Evolutionary conservation across 1,140 invertebrate species (phyloP).

Genomic region (Anoplolepis gracilipes): DNA sequence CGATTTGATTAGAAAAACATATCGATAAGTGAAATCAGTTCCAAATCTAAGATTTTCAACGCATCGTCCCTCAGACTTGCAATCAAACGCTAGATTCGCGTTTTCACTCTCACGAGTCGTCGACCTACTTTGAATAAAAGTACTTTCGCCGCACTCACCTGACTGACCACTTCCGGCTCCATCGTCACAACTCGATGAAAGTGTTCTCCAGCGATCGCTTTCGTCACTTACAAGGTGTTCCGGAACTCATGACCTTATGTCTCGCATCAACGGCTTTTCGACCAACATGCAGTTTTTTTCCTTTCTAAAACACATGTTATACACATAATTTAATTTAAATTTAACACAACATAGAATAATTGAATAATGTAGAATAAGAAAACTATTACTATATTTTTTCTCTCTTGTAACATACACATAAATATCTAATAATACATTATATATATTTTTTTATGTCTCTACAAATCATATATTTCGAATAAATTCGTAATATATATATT

Average conservation of each 20-base stretch:
- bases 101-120: constrained; percentile 24
- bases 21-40: not conserved
- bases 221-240: not conserved
- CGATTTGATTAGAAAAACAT: not conserved
- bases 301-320: not conserved
- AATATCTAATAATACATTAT: not conserved
- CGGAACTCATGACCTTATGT: too few relatives aligned
- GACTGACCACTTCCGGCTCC: constrained; percentile 13
- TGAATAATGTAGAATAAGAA: too few relatives aligned
- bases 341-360: too few relatives aligned
- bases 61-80: not conserved
- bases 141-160: constrained; percentile 64
- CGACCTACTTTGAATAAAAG: constrained; percentile 71
- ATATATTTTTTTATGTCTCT: not conserved
- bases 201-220: not conserved
- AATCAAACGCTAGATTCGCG: not conserved
- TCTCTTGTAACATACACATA: too few relatives aligned
- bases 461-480: not conserved
- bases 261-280: not conserved
- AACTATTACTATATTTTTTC: too few relatives aligned
- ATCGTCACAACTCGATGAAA: constrained; percentile 30
- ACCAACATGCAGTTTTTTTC: not conserved
- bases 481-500: not conserved
- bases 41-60: not conserved
- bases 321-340: too few relatives aligned